These are phyloP conservation scores for Hesperophylax magnus DNA, from an alignment of 1,140 invertebrate species.

Conservation along the genomic window DNA sequence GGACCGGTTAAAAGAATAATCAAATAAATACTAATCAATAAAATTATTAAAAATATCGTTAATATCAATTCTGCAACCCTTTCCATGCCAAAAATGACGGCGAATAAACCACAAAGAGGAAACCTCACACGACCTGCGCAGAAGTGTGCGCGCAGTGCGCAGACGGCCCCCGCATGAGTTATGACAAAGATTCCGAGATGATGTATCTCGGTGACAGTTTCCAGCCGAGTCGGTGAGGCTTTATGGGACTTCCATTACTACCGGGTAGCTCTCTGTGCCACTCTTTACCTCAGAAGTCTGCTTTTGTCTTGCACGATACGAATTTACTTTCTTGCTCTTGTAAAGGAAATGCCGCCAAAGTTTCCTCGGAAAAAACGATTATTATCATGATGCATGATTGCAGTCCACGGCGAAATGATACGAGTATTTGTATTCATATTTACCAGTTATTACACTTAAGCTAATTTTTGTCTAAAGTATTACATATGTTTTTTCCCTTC, in stretches of 20 bases:
- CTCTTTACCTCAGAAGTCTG: background rate
- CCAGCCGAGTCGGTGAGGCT: constrained; percentile 13
- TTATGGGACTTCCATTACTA: constrained; percentile 3
- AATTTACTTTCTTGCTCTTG: background rate
- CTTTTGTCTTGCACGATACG: no score
- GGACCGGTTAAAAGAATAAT: no score
- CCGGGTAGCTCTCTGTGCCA: background rate
- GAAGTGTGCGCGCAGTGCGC: background rate
- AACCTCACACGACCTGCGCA: constrained; percentile 24
- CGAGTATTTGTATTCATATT: no score
- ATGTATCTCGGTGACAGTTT: constrained; percentile 18
- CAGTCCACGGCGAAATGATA: no score
- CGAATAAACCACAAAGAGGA: constrained; percentile 16
- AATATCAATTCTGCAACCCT: background rate
- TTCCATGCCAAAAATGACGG: background rate
- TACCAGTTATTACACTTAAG: no score
- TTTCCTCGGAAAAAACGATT: background rate
- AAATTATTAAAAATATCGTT: no score
- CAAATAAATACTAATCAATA: no score
- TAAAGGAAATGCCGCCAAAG: background rate
- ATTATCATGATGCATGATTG: background rate
- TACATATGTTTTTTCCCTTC: no score
- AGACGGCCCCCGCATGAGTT: background rate
- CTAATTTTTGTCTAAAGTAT: no score
- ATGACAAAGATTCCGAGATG: constrained; percentile 19